Evolutionary conservation across 1,140 invertebrate species (phyloP).

Genomic region (Heliothis subflexa): DNA sequence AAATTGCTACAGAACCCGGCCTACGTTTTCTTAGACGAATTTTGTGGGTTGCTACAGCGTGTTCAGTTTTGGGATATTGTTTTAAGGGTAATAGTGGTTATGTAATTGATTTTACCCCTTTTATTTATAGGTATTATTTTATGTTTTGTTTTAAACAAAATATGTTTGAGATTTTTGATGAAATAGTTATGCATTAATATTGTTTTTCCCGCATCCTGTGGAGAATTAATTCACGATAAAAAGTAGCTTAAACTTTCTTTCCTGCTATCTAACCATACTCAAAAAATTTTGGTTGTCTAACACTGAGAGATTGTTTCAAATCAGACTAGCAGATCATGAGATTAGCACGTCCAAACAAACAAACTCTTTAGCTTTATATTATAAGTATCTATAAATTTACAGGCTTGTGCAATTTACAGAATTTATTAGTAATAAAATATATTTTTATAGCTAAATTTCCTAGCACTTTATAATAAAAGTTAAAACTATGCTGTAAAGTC

Average conservation of each 20-base stretch:
- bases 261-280: too few species aligned
- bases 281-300: too few species aligned
- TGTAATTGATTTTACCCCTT: not conserved
- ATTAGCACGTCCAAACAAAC: too few species aligned
- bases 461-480: not conserved
- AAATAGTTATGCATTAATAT: not conserved
- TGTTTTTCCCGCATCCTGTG: too few species aligned
- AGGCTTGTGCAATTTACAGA: too few species aligned
- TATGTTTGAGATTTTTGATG: not conserved
- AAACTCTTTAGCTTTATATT: too few species aligned
- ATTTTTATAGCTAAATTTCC: not conserved
- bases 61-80: conserved; percentile 45
- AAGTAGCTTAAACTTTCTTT: too few species aligned
- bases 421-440: not conserved
- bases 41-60: conserved; percentile 65
- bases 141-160: too few species aligned
- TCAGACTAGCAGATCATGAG: too few species aligned
- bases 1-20: conserved; percentile 79
- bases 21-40: conserved; percentile 83
- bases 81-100: not conserved
- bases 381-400: too few species aligned
- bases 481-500: not conserved
- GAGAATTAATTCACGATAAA: too few species aligned
- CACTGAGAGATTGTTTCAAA: too few species aligned
- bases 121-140: not conserved